Evolutionary conservation across 2,888 invertebrate genomes (phyloP).

Genomic region (Myopa testacea): DNA sequence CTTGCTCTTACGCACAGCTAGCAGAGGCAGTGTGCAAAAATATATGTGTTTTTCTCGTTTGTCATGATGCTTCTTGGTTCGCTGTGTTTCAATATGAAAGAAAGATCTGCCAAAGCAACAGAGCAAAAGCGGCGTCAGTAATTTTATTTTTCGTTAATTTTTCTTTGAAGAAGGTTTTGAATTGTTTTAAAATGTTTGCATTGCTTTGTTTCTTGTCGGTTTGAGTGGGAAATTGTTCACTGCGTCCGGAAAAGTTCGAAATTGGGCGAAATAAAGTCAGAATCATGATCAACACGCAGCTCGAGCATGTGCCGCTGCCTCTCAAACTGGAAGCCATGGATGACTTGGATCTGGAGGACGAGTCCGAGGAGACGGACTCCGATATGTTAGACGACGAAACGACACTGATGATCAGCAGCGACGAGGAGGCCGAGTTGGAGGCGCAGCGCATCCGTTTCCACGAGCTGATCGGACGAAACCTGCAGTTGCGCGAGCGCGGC

Average conservation of each 20-base stretch:
- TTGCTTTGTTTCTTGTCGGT: slow-evolving; percentile 36
- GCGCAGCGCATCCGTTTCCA: slow-evolving; percentile 62
- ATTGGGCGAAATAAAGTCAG: slow-evolving; percentile 38
- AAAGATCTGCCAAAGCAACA: slow-evolving; percentile 38
- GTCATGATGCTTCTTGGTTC: slow-evolving; percentile 13
- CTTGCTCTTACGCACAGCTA: slow-evolving; percentile 43
- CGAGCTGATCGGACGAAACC: slow-evolving; percentile 45
- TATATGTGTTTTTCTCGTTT: slow-evolving; percentile 35
- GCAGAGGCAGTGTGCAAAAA: slow-evolving; percentile 33
- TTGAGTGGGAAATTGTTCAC: slow-evolving; percentile 27
- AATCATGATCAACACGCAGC: slow-evolving; percentile 57
- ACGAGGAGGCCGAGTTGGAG: slow-evolving; percentile 62
- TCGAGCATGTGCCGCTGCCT: slow-evolving; percentile 55
- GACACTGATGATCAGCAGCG: slow-evolving; percentile 59
- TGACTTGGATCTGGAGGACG: slow-evolving; percentile 26
- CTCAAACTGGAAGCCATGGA: slow-evolving; percentile 51
- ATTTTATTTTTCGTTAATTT: slow-evolving; percentile 40
- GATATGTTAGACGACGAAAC: slow-evolving; percentile 54
- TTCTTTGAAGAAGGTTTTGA: slow-evolving; percentile 17
- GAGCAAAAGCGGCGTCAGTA: slow-evolving; percentile 62
- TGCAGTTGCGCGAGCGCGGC: slow-evolving; percentile 41
- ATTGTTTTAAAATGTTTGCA: background rate
- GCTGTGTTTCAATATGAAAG: slow-evolving; percentile 34
- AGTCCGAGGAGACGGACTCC: slow-evolving; percentile 45
- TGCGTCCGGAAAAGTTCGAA: background rate